Percentiles rank a stretch among this genome's conserved stretches.
These are phyloP conservation scores for Imbricaverruca yamaguchii DNA, from an alignment of 2,888 invertebrate genomes.

Conservation along the genomic window DNA sequence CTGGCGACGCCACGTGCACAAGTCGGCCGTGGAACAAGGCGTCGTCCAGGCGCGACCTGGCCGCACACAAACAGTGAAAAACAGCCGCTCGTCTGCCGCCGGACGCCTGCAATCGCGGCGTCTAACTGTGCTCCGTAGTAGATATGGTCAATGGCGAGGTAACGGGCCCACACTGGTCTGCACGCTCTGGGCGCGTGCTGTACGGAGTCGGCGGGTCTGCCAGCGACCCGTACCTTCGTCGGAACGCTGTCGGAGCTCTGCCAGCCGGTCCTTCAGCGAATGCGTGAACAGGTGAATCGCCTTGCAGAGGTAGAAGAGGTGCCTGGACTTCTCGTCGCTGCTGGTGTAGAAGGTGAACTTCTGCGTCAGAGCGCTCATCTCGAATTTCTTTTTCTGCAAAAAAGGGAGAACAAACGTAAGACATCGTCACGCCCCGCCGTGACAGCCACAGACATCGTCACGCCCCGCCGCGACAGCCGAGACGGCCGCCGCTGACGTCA, in stretches of 20 bases:
- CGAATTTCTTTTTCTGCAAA: conserved; percentile 81
- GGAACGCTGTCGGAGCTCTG: conserved; percentile 60
- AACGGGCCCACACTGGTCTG: no score
- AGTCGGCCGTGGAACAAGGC: not conserved
- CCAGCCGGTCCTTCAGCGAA: conserved; percentile 77
- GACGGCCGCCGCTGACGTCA: no score
- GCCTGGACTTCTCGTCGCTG: conserved; percentile 88
- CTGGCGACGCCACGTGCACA: no score
- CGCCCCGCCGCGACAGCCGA: no score
- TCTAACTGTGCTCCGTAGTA: not conserved
- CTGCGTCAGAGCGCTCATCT: conserved; percentile 78
- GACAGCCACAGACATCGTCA: no score
- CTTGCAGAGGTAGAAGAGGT: conserved; percentile 75
- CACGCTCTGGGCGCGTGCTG: not conserved
- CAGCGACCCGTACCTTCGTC: conserved; percentile 3
- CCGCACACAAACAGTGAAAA: not conserved
- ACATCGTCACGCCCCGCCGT: no score
- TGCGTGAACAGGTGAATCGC: conserved; percentile 91
- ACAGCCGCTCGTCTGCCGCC: not conserved
- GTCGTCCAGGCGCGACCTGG: not conserved
- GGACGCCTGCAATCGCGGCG: not conserved
- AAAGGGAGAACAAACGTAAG: conserved; percentile 13
- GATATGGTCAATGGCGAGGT: no score
- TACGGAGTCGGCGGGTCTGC: not conserved
- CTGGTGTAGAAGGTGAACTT: conserved; percentile 77